Percentiles rank a stretch among this genome's conserved stretches.
phyloP scores from a whole-genome alignment of 2,888 invertebrate genomes.

The Drosophila maculinotata region DNA sequence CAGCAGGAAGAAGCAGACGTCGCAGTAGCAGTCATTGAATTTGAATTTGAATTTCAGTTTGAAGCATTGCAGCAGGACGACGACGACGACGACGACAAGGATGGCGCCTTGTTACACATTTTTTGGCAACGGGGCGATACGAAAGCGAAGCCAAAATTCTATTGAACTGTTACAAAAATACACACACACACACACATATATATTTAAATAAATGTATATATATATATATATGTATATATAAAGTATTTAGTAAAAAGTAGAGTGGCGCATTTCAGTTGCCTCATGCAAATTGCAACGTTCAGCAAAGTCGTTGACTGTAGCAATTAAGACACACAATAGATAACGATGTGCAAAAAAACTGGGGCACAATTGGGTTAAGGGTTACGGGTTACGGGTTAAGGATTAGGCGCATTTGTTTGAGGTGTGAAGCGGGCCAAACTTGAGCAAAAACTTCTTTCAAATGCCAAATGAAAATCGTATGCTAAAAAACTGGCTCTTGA shows the following conservation, averaged over 20 bases:
- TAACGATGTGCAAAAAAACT: conserved; percentile 34
- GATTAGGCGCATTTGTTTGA: conserved; percentile 11
- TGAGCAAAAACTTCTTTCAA: background rate
- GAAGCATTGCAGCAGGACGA: conserved; percentile 52
- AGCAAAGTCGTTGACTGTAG: conserved; percentile 47
- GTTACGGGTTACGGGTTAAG: conserved; percentile 15
- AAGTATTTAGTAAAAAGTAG: background rate
- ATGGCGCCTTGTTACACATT: conserved; percentile 42
- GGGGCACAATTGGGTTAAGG: conserved; percentile 38
- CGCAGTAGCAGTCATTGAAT: conserved; percentile 53
- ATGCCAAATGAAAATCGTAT: conserved; percentile 3
- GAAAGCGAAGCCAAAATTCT: conserved; percentile 46
- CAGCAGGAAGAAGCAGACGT: conserved; percentile 3
- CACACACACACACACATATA: background rate
- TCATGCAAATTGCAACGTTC: conserved; percentile 28
- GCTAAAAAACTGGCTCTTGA: background rate
- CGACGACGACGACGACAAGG: conserved; percentile 2
- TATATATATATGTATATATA: background rate
- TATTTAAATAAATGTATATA: too few species aligned
- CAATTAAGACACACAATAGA: conserved; percentile 55
- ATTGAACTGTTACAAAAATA: conserved; percentile 41
- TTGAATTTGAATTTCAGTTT: conserved; percentile 50
- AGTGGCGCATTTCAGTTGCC: conserved; percentile 8
- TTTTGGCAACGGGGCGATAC: conserved; percentile 19
- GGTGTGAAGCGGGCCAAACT: conserved; percentile 1